Evolutionary conservation across 92 coral and sea anemone species (phyloP), one percentile per base, ranked within the genome.

Genomic region (Umimayanthus chanpuru): DNA sequence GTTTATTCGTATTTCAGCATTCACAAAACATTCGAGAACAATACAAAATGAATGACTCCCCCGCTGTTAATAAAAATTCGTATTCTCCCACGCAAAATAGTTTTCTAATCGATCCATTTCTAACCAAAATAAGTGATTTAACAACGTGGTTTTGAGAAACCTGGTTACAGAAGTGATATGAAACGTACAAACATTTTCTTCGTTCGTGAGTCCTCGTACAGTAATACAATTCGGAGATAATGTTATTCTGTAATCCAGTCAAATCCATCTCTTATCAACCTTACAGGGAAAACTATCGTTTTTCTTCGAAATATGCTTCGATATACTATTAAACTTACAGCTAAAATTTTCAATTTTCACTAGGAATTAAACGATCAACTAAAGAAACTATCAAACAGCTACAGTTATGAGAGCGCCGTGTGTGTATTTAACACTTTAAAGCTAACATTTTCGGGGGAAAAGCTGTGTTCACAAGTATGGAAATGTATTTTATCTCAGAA

Each of bases 41-140:
- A 56, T 14, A 20, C 65, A 61, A 61, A 61, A 73, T 15, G 9
- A 70, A 70, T 83, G 25, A 28, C 30, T 68, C 55, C 41, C 44
- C 77, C 86, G 29, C n/a, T 21, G 39, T 68, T 41, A 40, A 28
- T 28, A 6, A 30, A 53, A 68, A 16, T 25, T 70, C 38, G 25
- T 41, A 3, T 25, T 25, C 55, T 28, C 64, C 66, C 40, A 70
- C 44, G 44, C 78, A 40, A 25, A 26, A 78, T 83, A 71, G 32
- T 38, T 26, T 26, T 43, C 29, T 25, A 83, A 68, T 71, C 77
- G 53, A 83, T 67, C 78, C 39, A 70, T 71, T 83, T 16, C 44
- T 9, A 36, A 75, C 44, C 79, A 75, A 38, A 75, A 75, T 23
- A 50, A n/a, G 53, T 16, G 28, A 75, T 39, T 75, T 39, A 23